These are phyloP conservation scores for Equus przewalskii DNA, from an alignment of 2,113 vertebrate species.

Conservation along the genomic window DNA sequence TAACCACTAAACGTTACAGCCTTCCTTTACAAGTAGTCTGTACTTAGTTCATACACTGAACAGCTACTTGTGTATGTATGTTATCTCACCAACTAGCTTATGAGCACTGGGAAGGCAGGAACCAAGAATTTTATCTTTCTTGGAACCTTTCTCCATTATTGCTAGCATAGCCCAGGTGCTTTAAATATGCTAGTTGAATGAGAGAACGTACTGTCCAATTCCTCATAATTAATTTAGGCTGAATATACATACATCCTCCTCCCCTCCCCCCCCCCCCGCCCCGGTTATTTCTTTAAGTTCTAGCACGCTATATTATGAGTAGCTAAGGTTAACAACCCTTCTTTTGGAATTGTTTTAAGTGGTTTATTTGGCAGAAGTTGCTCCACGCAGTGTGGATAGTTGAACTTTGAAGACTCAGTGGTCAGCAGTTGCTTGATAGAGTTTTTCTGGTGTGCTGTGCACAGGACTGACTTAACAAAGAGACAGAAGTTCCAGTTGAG, in stretches of 20 bases:
- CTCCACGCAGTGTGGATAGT: not conserved
- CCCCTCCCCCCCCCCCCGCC: not conserved
- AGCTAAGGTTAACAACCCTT: not conserved
- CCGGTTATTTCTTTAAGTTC: not conserved
- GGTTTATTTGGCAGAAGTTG: slow-evolving; percentile 35
- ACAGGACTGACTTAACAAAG: not conserved
- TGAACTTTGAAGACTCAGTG: not conserved
- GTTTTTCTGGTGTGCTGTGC: slow-evolving; percentile 17
- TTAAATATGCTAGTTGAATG: slow-evolving; percentile 14
- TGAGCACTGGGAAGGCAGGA: not conserved
- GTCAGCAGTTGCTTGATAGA: not conserved
- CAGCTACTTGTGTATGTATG: not conserved
- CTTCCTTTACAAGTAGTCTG: not conserved
- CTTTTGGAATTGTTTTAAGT: not conserved
- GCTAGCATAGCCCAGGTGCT: not conserved
- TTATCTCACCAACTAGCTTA: not conserved
- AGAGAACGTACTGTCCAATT: not conserved
- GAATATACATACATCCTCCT: not conserved
- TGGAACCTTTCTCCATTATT: not conserved
- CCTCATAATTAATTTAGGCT: not conserved
- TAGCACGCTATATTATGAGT: not conserved
- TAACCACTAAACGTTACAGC: not conserved
- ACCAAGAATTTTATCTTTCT: not conserved
- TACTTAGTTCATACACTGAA: not conserved
- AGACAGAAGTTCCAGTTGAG: not conserved